These are phyloP conservation scores for Drosophila suboccidentalis DNA, from an alignment of 2,888 invertebrate genomes.

Conservation along the genomic window DNA sequence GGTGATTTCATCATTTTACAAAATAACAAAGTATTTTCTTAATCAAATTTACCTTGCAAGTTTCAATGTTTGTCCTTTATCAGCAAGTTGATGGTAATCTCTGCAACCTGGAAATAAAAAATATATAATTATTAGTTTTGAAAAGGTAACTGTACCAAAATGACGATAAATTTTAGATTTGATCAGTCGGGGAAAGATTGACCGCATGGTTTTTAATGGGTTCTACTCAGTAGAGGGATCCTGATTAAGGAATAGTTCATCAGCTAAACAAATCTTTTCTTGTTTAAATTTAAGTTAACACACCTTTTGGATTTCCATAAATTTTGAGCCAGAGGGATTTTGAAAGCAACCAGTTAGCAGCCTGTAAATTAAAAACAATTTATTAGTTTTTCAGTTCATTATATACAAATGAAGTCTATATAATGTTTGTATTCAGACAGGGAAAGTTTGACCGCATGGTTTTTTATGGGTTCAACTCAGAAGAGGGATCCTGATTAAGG, in stretches of 20 bases:
- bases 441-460: constrained; percentile 68
- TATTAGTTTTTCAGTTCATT: not conserved
- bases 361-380: constrained; percentile 5
- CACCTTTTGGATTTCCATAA: constrained; percentile 25
- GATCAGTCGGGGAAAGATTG: constrained; percentile 64
- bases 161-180: not conserved
- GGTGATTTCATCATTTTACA: constrained; percentile 42
- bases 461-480: constrained; percentile 75
- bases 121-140: not conserved
- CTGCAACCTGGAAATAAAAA: constrained; percentile 1
- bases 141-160: accelerated
- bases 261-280: constrained; percentile 25
- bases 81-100: not conserved
- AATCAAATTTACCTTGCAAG: constrained; percentile 18
- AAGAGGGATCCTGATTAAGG: constrained; percentile 74
- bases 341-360: not conserved
- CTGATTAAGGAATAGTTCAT: constrained; percentile 70
- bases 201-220: constrained; percentile 72
- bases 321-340: no score
- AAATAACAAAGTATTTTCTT: no score
- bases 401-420: not conserved
- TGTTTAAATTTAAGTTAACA: not conserved
- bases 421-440: constrained; percentile 46
- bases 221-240: constrained; percentile 79
- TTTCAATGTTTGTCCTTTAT: not conserved